Percentiles rank a stretch among this genome's conserved stretches.
These are phyloP conservation scores for Volucella zonaria DNA, from an alignment of 2,888 invertebrate genomes.

Conservation along the genomic window DNA sequence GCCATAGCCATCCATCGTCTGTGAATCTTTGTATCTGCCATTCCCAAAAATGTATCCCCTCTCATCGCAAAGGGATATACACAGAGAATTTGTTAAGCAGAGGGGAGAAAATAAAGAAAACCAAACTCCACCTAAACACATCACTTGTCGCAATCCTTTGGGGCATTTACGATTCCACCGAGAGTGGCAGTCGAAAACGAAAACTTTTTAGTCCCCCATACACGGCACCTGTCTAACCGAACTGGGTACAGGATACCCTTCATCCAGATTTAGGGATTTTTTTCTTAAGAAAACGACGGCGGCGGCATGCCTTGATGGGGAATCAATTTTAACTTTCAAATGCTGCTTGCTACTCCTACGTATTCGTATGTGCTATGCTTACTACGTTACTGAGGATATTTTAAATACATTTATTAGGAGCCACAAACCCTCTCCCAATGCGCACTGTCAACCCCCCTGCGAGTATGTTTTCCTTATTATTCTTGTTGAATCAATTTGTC, in stretches of 20 bases:
- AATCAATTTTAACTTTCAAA: conserved; percentile 43
- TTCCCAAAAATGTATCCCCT: conserved; percentile 38
- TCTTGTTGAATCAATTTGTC: conserved; percentile 67
- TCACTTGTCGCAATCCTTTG: conserved; percentile 52
- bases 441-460: no score
- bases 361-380: conserved; percentile 8
- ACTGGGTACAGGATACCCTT: conserved; percentile 6
- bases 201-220: conserved; percentile 14
- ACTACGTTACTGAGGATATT: conserved; percentile 29
- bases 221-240: neutral
- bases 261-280: conserved; percentile 23
- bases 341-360: neutral
- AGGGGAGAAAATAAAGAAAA: conserved; percentile 20
- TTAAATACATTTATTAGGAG: conserved; percentile 30
- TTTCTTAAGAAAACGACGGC: conserved; percentile 24
- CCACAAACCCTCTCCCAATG: neutral
- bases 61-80: conserved; percentile 1
- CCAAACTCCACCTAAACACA: conserved; percentile 16
- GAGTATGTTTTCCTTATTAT: conserved; percentile 11
- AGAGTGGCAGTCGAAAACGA: conserved; percentile 57
- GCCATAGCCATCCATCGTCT: conserved; percentile 29
- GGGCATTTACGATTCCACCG: conserved; percentile 46
- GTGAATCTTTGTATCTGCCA: neutral
- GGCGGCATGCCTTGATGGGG: conserved; percentile 27
- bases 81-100: neutral